Evolutionary conservation across 2,888 invertebrate genomes (phyloP), one percentile per base, ranked within the genome.

Genomic region (Volucella zonaria): DNA sequence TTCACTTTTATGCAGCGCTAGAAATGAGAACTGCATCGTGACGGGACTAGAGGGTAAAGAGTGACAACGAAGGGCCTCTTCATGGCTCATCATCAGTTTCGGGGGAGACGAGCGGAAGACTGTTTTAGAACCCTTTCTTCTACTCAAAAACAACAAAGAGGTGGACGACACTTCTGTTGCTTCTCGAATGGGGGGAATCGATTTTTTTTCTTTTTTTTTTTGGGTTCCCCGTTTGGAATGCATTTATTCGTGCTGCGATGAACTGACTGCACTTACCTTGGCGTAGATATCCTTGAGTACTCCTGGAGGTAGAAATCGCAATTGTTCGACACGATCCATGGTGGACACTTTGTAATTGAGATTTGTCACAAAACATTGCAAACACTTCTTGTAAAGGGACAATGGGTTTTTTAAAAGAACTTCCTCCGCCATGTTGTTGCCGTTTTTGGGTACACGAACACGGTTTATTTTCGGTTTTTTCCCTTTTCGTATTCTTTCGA

Each of bases 201-300:
- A 74, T 58, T 83, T 62, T 77, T 64, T 64, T 14, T 51, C n/a
- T 15, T 66, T 59, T 23, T 47, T 14, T 64, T 62, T 61, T 43
- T 45, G 18, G 61, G 23, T 31, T 12, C 10, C 8, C 4, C 52
- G 18, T 52, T 52, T 23, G 10, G 15, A 14, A n/a, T 47, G 45
- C 31, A 54, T 14, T 56, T 68, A 8, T 15, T 58, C 6, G 6
- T 31, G 31, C 31, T 31, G 31, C 31, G 6, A 31, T 31, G 6
- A 31, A 49, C 52, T 56, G 51, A 31, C 31, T 31, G n/a, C 64
- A 89, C 90, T 90, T 88, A 92, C 92, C 89, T 89, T 88, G 70
- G 89, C 89, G 86, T 92, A 92, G 75, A 92, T 90, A 89, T 92
- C 92, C 68, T 90, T 90, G 51, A 91, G 89, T 45, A 92, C 88